Evolutionary conservation across 2,888 invertebrate genomes (phyloP), one percentile per base, ranked within the genome.

Genomic region (Sthenelais limicola): DNA sequence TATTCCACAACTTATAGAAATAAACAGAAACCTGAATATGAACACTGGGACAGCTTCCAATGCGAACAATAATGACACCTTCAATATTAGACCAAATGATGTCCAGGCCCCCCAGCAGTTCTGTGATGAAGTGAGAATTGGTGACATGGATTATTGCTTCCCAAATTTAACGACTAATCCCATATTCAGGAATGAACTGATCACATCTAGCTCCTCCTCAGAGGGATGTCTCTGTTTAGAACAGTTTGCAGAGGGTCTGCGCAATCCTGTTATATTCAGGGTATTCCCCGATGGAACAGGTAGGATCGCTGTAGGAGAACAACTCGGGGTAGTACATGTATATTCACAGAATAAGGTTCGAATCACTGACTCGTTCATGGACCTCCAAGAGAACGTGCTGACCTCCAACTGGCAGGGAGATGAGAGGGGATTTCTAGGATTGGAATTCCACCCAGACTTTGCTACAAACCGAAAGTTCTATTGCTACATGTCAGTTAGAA

Each of bases 201-300:
- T 74, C 0, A 73, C 75, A 26, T 76, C 74, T 15, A 77, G 76
- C 47, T 74, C 76, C 1, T 81, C 79, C 7, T 72, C 72, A 1
- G 80, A 81, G 28, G 84, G 83, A 0, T 86, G 86, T 74, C 58
- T 86, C 5, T 86, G 86, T 68, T 67, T 86, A 38, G 81, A 86
- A 75, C 35, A 51, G 21, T 74, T 78, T 26, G 74, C 75, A 4
- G 4, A 28, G 4, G 68, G 43, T 3, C 56, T 78, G 21, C 33
- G 72, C 24, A 78, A 76, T 49, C 72, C 78, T 1, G 68, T 78
- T 12, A 38, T 58, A 21, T 68, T 77, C 15, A 21, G n/a, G 30
- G n/a, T 32, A 0, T 51, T 66, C 15, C 71, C 84, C 2, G 78
- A 80, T n/a, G 80, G 78, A 28, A 79, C 80, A n/a, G 78, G 80